These are phyloP conservation scores for Halictus quadricinctus DNA, from an alignment of 2,888 invertebrate species.

Conservation along the genomic window DNA sequence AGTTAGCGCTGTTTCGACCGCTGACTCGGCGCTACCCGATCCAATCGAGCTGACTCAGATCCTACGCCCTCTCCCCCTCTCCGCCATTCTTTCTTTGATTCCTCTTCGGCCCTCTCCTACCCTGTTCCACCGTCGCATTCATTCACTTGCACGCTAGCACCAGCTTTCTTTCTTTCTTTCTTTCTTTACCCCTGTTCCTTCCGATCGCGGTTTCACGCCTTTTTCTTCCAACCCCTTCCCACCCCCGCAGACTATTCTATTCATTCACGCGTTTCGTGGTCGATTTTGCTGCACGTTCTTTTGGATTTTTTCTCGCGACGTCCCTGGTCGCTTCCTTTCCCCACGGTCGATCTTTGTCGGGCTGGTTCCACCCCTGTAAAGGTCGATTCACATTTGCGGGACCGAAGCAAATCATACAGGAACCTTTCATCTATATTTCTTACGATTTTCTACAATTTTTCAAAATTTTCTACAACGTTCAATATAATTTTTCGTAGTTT, in stretches of 20 bases:
- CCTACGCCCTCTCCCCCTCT: conserved; percentile 77
- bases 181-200: conserved; percentile 1
- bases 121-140: conserved; percentile 28
- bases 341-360: neutral
- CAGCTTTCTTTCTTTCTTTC: conserved; percentile 21
- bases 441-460: too few species aligned
- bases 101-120: conserved; percentile 2
- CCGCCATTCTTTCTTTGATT: conserved; percentile 18
- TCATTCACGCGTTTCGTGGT: conserved; percentile 39
- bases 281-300: neutral
- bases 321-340: neutral
- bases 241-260: conserved; percentile 25
- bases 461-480: too few species aligned
- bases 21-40: conserved; percentile 80
- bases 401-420: neutral
- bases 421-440: too few species aligned
- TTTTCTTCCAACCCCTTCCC: neutral
- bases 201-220: conserved; percentile 8
- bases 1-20: conserved; percentile 75
- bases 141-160: conserved; percentile 38
- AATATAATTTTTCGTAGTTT: neutral
- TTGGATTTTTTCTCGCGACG: neutral
- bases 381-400: neutral
- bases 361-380: neutral
- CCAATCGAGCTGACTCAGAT: conserved; percentile 80